phyloP scores from a whole-genome alignment of 2,888 invertebrate species.

The Drosophila nigritarsus region DNA sequence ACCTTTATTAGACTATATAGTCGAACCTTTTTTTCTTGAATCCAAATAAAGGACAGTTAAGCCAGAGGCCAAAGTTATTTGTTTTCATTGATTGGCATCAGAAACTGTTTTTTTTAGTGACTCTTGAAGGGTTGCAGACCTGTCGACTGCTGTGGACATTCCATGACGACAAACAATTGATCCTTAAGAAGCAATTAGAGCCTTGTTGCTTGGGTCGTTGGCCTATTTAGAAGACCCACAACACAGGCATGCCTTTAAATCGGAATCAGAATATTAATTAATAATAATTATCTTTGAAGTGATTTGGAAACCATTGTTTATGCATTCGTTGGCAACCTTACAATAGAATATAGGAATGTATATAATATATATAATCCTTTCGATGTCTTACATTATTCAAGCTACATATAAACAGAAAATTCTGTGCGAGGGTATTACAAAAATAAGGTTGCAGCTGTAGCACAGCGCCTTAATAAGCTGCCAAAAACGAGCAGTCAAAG shows the following conservation, averaged over 20 bases:
- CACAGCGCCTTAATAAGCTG: constrained; percentile 67
- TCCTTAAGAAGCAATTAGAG: neutral
- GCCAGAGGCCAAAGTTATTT: neutral
- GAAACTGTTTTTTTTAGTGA: neutral
- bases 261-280: neutral
- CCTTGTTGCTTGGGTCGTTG: neutral
- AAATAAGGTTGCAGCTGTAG: neutral
- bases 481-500: constrained; percentile 54
- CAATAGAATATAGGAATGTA: neutral
- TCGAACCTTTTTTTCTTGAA: neutral
- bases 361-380: neutral
- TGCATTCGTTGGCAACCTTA: neutral
- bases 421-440: neutral
- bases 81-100: neutral
- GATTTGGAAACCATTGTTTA: neutral
- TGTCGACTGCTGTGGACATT: neutral
- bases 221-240: neutral
- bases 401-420: neutral
- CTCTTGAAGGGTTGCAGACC: neutral
- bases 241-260: neutral
- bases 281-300: neutral
- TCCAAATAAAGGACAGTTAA: neutral
- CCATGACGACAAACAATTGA: neutral
- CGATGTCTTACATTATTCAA: neutral
- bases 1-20: neutral